Percentiles rank a stretch among this genome's conserved stretches.
These are phyloP conservation scores for Arge pagana DNA, from an alignment of 2,888 invertebrate species.

Conservation along the genomic window DNA sequence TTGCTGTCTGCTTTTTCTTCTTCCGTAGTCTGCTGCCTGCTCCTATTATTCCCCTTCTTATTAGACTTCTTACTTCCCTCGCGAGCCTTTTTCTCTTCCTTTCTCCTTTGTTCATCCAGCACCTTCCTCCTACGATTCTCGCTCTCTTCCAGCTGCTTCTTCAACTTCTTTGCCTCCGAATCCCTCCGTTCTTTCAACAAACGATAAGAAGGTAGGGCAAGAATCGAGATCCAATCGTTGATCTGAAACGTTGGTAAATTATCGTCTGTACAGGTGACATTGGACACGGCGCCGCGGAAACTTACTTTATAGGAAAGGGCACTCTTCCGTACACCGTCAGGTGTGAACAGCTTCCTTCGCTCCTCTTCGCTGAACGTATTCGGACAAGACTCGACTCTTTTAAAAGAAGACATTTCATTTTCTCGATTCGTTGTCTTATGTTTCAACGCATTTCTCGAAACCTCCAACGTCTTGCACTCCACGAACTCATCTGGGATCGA, in stretches of 20 bases:
- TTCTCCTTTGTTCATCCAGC: conserved; percentile 24
- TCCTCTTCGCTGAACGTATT: conserved; percentile 36
- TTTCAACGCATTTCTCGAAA: conserved; percentile 14
- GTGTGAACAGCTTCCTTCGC: conserved; percentile 33
- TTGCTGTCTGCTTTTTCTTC: background rate
- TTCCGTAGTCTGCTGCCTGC: background rate
- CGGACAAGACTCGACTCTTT: conserved; percentile 32
- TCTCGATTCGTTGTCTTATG: conserved; percentile 16
- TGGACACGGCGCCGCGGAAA: background rate
- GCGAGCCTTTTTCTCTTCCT: conserved; percentile 11
- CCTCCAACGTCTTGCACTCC: conserved; percentile 22
- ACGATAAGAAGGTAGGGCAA: conserved; percentile 40
- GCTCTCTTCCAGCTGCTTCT: conserved; percentile 31
- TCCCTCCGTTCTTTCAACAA: conserved; percentile 35
- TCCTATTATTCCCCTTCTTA: background rate
- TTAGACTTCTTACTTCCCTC: conserved; percentile 3
- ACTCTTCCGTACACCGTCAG: conserved; percentile 32
- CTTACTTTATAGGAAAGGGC: conserved; percentile 38
- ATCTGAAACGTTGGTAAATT: conserved; percentile 29
- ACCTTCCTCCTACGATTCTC: conserved; percentile 35
- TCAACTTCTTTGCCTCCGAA: conserved; percentile 34
- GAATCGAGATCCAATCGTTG: conserved; percentile 38
- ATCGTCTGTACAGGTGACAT: background rate
- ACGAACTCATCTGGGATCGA: conserved; percentile 29
- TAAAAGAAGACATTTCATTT: conserved; percentile 21